Conservation (phyloP, 23 tunicate species). For the Ciona savignyi region DNA sequence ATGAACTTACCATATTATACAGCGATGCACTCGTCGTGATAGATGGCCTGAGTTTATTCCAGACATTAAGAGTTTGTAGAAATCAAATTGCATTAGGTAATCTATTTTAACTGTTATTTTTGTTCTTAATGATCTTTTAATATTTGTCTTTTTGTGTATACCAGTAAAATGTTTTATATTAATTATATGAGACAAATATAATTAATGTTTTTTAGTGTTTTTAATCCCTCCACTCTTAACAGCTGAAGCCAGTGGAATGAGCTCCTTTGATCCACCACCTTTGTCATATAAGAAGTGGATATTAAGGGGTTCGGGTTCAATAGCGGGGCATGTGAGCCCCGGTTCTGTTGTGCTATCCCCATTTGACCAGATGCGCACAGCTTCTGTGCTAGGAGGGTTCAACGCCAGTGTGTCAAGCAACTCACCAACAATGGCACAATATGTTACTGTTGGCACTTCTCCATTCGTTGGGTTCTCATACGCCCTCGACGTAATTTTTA, state of each 20-base stretch:
- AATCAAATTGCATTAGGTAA: constrained; percentile 3
- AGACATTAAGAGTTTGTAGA: not conserved
- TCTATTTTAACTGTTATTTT: not conserved
- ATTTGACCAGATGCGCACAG: constrained; percentile 47
- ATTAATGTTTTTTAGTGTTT: too few relatives aligned
- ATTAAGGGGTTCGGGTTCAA: constrained; percentile 34
- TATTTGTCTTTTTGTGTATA: not conserved
- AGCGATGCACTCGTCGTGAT: not conserved
- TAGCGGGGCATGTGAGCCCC: constrained; percentile 18
- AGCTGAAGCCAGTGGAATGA: constrained; percentile 61
- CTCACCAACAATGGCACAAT: constrained; percentile 28
- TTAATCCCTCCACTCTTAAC: too few relatives aligned
- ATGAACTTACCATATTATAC: constrained; percentile 1
- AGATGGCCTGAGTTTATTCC: not conserved
- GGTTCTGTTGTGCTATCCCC: constrained; percentile 35
- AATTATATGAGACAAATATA: too few relatives aligned
- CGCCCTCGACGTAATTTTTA: constrained; percentile 70
- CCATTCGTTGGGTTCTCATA: constrained; percentile 72
- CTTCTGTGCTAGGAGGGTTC: constrained; percentile 38
- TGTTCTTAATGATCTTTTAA: not conserved
- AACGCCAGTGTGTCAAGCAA: constrained; percentile 25
- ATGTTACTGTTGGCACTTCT: constrained; percentile 30
- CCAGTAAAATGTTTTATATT: too few relatives aligned
- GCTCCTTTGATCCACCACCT: constrained; percentile 56
- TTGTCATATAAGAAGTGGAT: constrained; percentile 66